Evolutionary conservation across 2,113 vertebrate species (phyloP).

Genomic region (Eublepharis macularius): DNA sequence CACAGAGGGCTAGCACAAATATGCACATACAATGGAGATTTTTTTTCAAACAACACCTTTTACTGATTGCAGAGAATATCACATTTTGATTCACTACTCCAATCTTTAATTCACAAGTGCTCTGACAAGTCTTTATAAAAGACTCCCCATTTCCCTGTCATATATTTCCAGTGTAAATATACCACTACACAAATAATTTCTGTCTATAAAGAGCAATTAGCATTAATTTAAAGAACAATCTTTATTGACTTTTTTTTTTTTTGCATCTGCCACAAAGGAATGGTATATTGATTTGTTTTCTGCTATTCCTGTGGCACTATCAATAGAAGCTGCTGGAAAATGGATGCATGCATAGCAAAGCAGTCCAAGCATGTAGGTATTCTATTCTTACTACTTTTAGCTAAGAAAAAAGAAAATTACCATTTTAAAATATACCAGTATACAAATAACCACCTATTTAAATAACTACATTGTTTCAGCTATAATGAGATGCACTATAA

Average conservation of each 20-base stretch:
- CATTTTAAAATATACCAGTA: neutral
- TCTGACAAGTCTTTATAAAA: constrained; percentile 4
- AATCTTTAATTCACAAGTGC: neutral
- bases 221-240: constrained; percentile 26
- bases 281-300: constrained; percentile 37
- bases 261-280: constrained; percentile 40
- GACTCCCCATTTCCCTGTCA: neutral
- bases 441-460: neutral
- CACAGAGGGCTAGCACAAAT: neutral
- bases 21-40: neutral
- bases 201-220: constrained; percentile 18
- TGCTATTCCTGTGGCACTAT: constrained; percentile 13
- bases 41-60: constrained; percentile 3
- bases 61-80: neutral
- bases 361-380: neutral
- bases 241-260: constrained; percentile 17
- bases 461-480: neutral
- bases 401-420: neutral
- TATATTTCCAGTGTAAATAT: constrained; percentile 25
- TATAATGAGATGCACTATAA: neutral
- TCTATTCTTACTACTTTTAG: neutral
- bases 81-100: neutral
- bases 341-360: neutral
- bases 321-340: constrained; percentile 13
- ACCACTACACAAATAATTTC: neutral